These are phyloP conservation scores for Syrrhaptes paradoxus DNA, from an alignment of 2,113 vertebrate genomes.

Conservation along the genomic window DNA sequence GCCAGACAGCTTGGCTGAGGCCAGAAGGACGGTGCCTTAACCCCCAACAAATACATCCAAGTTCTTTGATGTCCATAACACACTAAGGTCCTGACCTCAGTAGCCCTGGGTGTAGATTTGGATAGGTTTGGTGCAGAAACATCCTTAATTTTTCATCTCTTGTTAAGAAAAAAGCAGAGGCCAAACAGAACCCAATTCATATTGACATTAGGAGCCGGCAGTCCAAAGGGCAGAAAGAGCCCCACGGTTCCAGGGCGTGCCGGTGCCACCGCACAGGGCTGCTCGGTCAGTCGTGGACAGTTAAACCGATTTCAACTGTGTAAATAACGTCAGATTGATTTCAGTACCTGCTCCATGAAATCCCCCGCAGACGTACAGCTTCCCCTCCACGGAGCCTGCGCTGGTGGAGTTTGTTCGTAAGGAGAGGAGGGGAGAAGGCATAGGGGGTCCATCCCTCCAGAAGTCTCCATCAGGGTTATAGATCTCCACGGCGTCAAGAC, in stretches of 20 bases:
- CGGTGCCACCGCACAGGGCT: background rate
- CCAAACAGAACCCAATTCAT: background rate
- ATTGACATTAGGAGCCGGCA: constrained; percentile 4
- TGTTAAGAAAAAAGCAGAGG: background rate
- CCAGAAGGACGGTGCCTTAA: background rate
- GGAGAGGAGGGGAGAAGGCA: constrained; percentile 88
- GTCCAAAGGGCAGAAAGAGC: constrained; percentile 7
- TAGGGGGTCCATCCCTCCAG: constrained; percentile 89
- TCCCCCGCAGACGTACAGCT: constrained; percentile 93
- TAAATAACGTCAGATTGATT: background rate
- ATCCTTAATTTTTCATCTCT: background rate
- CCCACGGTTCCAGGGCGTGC: background rate
- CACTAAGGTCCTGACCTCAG: background rate
- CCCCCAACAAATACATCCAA: background rate
- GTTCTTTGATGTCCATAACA: background rate
- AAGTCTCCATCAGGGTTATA: constrained; percentile 91
- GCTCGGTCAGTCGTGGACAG: background rate
- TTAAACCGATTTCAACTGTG: background rate
- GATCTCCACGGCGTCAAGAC: constrained; percentile 91
- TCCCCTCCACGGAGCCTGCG: constrained; percentile 87
- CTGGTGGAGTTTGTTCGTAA: constrained; percentile 85
- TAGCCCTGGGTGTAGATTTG: background rate
- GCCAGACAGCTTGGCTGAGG: background rate
- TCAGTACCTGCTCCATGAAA: constrained; percentile 92
- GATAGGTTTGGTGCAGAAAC: background rate